Base-by-base conservation (phyloP, 2,888 invertebrate genomes). In the Napeogenes inachia region DNA sequence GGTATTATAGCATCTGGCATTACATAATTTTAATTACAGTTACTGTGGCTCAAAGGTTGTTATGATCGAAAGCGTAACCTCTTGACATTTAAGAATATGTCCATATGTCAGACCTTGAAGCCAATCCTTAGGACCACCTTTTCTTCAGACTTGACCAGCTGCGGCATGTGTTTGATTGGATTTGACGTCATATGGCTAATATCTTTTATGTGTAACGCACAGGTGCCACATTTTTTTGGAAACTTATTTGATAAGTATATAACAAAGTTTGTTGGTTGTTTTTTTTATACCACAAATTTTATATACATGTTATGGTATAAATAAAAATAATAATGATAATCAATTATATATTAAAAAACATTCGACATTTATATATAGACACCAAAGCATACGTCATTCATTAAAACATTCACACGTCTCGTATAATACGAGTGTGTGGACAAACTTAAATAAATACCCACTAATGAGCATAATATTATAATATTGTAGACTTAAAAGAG, bases 391-490 rank as follows among this genome's bases (percentile, higher is more conserved):
- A 60, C 57, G 56, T 57, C 57, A 61, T 66, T 63, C 64, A 62
- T 57, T 59, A 66, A 65, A 63, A 46, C 58, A 58, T 64, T 69
- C 63, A 64, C 62, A 57, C 65, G 62, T 56, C 57, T 61, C 54
- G 64, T 62, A 71, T 72, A 72, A 70, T 70, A 72, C 70, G 72
- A 70, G 73, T 68, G 69, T 72, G 72, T 72, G 71, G 72, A 72
- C 71, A 73, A 72, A 71, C 73, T 72, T 77, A 78, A 80, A 79
- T 82, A 82, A 80, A 81, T 78, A 75, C 74, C 82, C 81, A 83
- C 86, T 89, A 89, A 89, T 89, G 89, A 89, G 88, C 82, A 79
- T 84, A 87, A 89, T 88, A 87, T 88, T 84, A 82, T 81, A 86
- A 86, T 86, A 85, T 85, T 85, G 82, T 86, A 65, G 75, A 71